Evolutionary conservation across 1,140 invertebrate genomes (phyloP).

Genomic region (Brevipalpus yothersi): DNA sequence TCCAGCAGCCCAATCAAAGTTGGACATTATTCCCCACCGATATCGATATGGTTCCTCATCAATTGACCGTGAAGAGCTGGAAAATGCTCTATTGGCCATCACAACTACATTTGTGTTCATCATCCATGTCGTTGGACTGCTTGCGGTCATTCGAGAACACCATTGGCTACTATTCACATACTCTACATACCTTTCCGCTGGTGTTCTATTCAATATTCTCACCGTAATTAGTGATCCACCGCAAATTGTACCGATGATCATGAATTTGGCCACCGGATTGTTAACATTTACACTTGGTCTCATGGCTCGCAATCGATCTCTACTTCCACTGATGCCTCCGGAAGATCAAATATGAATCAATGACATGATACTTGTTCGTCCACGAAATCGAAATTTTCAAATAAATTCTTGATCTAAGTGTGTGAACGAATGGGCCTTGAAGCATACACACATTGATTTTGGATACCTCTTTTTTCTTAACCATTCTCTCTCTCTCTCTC

Average conservation of each 20-base stretch:
- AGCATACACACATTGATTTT: too few relatives aligned
- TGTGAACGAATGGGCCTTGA: too few relatives aligned
- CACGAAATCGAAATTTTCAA: too few relatives aligned
- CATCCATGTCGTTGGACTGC: background rate
- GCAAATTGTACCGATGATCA: background rate
- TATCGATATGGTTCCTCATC: background rate
- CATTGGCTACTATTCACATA: background rate
- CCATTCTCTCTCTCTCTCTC: too few relatives aligned
- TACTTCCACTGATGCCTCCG: background rate
- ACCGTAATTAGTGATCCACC: background rate
- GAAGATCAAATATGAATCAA: background rate
- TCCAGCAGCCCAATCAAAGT: background rate
- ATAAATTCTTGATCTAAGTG: too few relatives aligned
- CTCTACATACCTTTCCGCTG: background rate
- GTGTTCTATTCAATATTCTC: background rate
- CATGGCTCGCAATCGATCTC: background rate
- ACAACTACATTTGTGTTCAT: background rate
- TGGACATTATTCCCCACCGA: background rate
- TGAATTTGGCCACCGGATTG: background rate
- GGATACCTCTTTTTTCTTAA: too few relatives aligned
- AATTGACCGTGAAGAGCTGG: background rate
- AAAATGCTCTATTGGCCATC: background rate
- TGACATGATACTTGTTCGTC: background rate
- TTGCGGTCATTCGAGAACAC: background rate
- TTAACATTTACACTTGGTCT: background rate